A percentile compares a stretch with the other conserved stretches of the same genome.
phyloP scores from a whole-genome alignment of 2,888 invertebrate species.

The Drosophila phalerata region DNA sequence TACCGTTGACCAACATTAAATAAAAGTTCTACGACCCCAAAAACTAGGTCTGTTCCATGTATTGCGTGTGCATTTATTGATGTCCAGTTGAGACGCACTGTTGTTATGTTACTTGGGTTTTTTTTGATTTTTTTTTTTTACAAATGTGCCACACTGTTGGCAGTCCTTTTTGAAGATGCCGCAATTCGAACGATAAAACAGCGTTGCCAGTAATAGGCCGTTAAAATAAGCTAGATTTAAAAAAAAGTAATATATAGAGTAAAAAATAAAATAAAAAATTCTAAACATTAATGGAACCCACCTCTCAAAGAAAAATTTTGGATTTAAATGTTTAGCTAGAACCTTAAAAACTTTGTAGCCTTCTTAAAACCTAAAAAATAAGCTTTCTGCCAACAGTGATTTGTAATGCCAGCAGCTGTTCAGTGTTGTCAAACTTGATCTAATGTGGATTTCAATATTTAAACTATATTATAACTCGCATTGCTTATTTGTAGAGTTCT shows the following conservation, averaged over 20 bases:
- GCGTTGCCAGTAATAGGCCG: no score
- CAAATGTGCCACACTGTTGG: not conserved
- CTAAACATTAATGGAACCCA: no score
- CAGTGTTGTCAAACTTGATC: not conserved
- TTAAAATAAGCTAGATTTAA: no score
- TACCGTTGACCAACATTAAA: slow-evolving; percentile 5
- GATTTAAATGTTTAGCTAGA: no score
- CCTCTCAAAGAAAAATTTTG: no score
- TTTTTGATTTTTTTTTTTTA: not conserved
- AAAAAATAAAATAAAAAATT: no score
- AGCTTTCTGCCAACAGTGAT: no score
- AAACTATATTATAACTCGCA: not conserved
- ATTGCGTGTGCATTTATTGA: slow-evolving; percentile 18
- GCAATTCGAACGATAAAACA: no score
- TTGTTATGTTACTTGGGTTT: slow-evolving; percentile 3
- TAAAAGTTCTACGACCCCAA: slow-evolving; percentile 21
- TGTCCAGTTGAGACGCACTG: not conserved
- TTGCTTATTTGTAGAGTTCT: not conserved
- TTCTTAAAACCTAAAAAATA: no score
- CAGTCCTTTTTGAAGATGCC: not conserved
- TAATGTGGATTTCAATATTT: not conserved
- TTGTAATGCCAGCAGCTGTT: not conserved
- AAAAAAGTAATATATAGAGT: no score
- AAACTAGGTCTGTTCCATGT: slow-evolving; percentile 7
- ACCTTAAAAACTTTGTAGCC: no score